Evolutionary conservation across 2,797 vertebrate species (phyloP).

Genomic region (Carcharodon carcharias): DNA sequence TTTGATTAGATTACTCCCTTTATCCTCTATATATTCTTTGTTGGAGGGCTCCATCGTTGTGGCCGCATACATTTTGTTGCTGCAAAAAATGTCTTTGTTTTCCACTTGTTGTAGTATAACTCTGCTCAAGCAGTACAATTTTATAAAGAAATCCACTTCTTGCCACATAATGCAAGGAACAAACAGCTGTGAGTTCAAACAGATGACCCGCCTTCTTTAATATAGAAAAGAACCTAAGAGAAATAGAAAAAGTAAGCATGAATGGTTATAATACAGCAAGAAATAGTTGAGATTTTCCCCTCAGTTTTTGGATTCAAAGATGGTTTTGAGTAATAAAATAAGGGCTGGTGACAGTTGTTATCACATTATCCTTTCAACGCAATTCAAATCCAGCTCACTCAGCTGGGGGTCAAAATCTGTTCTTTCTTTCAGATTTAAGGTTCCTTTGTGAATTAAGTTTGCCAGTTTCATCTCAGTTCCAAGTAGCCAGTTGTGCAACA

Average conservation of each 20-base stretch:
- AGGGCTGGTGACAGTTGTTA: background rate
- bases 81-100: background rate
- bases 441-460: background rate
- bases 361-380: background rate
- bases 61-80: background rate
- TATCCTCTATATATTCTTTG: background rate
- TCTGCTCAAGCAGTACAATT: background rate
- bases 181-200: background rate
- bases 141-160: background rate
- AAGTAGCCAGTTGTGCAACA: background rate
- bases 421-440: background rate
- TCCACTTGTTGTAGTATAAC: background rate
- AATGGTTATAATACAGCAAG: background rate
- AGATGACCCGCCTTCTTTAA: too few relatives aligned
- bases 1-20: background rate
- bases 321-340: background rate
- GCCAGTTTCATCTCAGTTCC: background rate
- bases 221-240: background rate
- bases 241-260: background rate
- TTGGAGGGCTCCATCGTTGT: background rate
- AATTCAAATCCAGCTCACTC: background rate
- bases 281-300: background rate
- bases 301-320: background rate
- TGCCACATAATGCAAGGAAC: background rate
- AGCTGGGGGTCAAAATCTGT: background rate